phyloP scores from a whole-genome alignment of 2,888 invertebrate genomes.

The Pseudococcus jackbeardsleyi region DNA sequence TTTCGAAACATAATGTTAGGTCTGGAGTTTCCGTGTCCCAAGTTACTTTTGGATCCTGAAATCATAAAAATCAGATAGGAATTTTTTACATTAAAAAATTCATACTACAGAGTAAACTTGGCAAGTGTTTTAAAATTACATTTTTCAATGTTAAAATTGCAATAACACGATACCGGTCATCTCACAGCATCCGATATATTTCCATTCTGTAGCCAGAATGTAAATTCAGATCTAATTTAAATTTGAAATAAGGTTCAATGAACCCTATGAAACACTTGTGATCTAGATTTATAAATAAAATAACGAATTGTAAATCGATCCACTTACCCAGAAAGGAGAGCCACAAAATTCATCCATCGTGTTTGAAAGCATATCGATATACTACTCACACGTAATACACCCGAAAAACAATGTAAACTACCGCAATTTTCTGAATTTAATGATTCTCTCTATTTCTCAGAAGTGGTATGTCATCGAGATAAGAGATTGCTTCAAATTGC shows the following conservation, averaged over 20 bases:
- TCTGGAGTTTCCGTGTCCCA: conserved; percentile 90
- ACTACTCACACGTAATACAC: background rate
- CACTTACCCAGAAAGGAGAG: conserved; percentile 66
- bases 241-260: conserved; percentile 22
- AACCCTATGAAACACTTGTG: background rate
- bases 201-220: background rate
- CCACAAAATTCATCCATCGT: conserved; percentile 65
- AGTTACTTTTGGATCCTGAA: conserved; percentile 81
- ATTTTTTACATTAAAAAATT: background rate
- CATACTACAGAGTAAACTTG: background rate
- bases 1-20: conserved; percentile 91
- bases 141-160: background rate
- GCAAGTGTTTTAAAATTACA: background rate
- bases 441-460: background rate
- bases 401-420: background rate
- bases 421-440: background rate
- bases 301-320: background rate
- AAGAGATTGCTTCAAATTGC: conserved; percentile 46
- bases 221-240: background rate
- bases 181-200: background rate
- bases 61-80: background rate
- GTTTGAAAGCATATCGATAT: background rate
- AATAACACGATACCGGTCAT: background rate
- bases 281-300: background rate
- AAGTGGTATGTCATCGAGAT: conserved; percentile 45